Evolutionary conservation across 1,140 invertebrate species (phyloP).

Genomic region (Ips typographus): DNA sequence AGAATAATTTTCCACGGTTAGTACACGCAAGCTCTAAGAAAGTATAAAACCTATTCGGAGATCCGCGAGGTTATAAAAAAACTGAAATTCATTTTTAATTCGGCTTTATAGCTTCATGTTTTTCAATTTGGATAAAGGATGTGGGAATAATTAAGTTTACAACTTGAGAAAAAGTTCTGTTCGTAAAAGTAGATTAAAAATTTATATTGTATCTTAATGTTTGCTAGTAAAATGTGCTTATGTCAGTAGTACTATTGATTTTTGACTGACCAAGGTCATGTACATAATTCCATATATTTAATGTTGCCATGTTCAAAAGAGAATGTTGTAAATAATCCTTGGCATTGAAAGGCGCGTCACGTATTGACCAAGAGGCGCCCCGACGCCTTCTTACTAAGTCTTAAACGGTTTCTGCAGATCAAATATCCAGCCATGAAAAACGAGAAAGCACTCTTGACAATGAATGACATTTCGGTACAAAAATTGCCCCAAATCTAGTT

Average conservation of each 20-base stretch:
- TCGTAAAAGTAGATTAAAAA: too few species aligned
- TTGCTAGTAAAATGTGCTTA: too few species aligned
- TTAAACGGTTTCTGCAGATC: constrained; percentile 30
- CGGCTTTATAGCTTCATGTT: constrained; percentile 10
- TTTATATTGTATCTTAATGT: too few species aligned
- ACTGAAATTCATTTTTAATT: constrained; percentile 31
- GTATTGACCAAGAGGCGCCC: constrained; percentile 34
- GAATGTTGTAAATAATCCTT: constrained; percentile 9
- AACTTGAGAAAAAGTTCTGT: too few species aligned
- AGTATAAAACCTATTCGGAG: constrained; percentile 1
- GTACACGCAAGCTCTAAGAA: constrained; percentile 16
- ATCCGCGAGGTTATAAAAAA: neutral
- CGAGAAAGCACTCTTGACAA: constrained; percentile 2
- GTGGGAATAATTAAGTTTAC: neutral
- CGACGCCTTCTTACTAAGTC: constrained; percentile 19
- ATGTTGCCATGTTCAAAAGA: too few species aligned
- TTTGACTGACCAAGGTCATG: too few species aligned
- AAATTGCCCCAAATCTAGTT: neutral
- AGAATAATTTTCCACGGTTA: constrained; percentile 27
- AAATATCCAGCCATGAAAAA: constrained; percentile 30
- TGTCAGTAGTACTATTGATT: too few species aligned
- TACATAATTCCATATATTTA: too few species aligned
- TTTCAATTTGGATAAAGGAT: neutral
- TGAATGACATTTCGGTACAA: neutral
- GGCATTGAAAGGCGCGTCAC: constrained; percentile 32